Percentiles rank a stretch among this genome's conserved stretches.
Evolutionary conservation across 2,888 invertebrate species (phyloP).

Genomic region (Netelia fuscicornis): DNA sequence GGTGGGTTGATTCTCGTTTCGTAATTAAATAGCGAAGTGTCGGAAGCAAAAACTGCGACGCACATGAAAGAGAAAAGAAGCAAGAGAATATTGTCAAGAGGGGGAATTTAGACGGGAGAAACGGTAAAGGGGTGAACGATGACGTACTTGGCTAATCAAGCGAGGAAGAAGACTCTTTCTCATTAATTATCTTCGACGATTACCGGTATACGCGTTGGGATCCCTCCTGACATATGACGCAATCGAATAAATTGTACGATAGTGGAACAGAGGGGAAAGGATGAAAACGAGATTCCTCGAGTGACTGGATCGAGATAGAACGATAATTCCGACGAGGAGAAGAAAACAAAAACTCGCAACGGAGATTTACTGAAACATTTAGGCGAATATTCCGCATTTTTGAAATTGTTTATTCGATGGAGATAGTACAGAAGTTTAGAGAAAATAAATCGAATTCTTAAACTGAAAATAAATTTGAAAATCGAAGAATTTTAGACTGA

Average conservation of each 20-base stretch:
- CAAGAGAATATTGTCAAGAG: too few relatives aligned
- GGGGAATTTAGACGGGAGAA: background rate
- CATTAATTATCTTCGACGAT: conserved; percentile 10
- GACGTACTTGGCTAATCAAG: conserved; percentile 24
- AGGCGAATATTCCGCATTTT: too few relatives aligned
- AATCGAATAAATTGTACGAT: conserved; percentile 50
- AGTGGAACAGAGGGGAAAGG: background rate
- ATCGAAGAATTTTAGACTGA: too few relatives aligned
- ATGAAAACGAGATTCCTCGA: conserved; percentile 45
- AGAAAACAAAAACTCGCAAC: background rate
- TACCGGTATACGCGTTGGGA: background rate
- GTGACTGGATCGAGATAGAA: background rate
- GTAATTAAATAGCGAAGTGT: too few relatives aligned
- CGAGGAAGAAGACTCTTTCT: background rate
- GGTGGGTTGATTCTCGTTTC: too few relatives aligned
- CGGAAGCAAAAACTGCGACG: too few relatives aligned
- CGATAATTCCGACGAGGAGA: conserved; percentile 8
- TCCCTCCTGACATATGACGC: conserved; percentile 32
- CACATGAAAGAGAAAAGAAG: too few relatives aligned
- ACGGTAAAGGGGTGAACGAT: background rate
- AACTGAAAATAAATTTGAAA: too few relatives aligned
- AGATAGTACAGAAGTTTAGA: too few relatives aligned
- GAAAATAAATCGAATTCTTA: too few relatives aligned
- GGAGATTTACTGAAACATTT: too few relatives aligned
- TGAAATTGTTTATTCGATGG: too few relatives aligned